Evolutionary conservation across 2,888 invertebrate species (phyloP), one percentile per base, ranked within the genome.

Genomic region (Norana najaformis): DNA sequence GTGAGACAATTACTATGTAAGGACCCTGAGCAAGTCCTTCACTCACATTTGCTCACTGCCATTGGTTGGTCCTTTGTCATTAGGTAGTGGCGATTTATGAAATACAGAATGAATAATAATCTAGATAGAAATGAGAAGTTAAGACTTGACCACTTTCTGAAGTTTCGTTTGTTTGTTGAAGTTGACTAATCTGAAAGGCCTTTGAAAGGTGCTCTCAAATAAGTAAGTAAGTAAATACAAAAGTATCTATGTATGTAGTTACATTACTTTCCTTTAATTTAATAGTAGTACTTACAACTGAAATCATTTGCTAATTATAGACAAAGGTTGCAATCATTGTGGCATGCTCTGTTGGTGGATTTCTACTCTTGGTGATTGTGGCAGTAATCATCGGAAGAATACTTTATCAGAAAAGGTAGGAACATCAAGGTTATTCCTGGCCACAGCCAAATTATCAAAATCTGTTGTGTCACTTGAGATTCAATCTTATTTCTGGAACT

Each of bases 311-410:
- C 85, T 85, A 36, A 37, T 85, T 85, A 36, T 35, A 85, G 85
- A 37, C 37, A 8, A 85, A 85, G 85, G 37, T 85, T 85, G 85
- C 85, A 36, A 85, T 85, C 85, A 85, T 85, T 14, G 85, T 85
- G 85, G 85, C 36, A 35, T 36, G 85, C 85, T 85, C 35, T 36
- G 37, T 85, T 36, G 85, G 85, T 36, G 85, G 85, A 85, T 30
- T 85, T 85, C 1, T 85, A 35, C 85, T 85, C 85, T 23, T 85
- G 23, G 18, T 14, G 1, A 85, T 85, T 85, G 85, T 35, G 37
- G 69, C 69, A 30, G 69, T n/a, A n/a, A 35, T 85, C 37, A 37
- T 85, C 37, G 85, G 85, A 36, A 36, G 18, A 36, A 36, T 36
- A 36, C 34, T 85, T 36, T 85, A 85, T 85, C 35, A 23, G 35